Evolutionary conservation across 2,888 invertebrate genomes (phyloP).

Genomic region (Dolichopus griseipennis): DNA sequence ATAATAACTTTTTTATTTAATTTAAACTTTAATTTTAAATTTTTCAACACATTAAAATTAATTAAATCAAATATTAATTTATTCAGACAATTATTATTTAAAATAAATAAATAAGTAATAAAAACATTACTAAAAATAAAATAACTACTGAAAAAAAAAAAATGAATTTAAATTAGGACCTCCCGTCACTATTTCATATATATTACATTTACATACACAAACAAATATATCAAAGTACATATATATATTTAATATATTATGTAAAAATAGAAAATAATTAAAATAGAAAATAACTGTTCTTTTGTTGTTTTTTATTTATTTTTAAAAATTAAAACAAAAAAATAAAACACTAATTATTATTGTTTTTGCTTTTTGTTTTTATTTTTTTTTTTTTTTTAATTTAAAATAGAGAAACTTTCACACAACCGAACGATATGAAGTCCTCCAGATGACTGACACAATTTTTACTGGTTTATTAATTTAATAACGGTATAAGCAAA

Average conservation of each 20-base stretch:
- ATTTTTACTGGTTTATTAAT: slow-evolving; percentile 1
- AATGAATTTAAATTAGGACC: neutral
- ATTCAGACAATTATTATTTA: neutral
- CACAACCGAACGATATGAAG: slow-evolving; percentile 6
- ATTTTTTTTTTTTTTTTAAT: too few relatives aligned
- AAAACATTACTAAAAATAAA: neutral
- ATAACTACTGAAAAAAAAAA: neutral
- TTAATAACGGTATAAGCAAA: neutral
- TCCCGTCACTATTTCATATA: neutral
- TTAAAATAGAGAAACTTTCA: neutral
- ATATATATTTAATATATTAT: too few relatives aligned
- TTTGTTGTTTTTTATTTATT: neutral
- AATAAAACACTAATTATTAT: too few relatives aligned
- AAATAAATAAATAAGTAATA: neutral
- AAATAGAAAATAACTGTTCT: neutral
- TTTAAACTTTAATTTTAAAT: neutral
- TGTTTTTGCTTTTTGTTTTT: too few relatives aligned
- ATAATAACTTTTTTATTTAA: neutral
- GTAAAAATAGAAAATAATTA: too few relatives aligned
- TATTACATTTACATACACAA: too few relatives aligned
- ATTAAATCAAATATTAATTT: neutral
- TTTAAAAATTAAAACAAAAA: too few relatives aligned
- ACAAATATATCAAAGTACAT: too few relatives aligned
- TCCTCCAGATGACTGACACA: slow-evolving; percentile 6
- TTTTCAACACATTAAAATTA: neutral